phyloP scores from a whole-genome alignment of 2,888 invertebrate species.

The Lepetodrilus schrolli region DNA sequence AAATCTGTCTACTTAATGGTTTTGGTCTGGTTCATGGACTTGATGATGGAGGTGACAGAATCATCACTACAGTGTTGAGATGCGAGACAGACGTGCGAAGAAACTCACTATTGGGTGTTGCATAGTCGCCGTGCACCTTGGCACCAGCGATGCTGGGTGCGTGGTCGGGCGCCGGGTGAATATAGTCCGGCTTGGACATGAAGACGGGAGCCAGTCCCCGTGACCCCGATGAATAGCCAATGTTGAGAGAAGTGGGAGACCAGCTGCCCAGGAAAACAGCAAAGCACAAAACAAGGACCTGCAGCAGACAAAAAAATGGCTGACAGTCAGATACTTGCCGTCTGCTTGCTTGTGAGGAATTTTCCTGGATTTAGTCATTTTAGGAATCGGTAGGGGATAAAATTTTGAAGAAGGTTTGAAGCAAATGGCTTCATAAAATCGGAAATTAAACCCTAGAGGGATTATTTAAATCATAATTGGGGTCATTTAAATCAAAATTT shows the following conservation, averaged over 20 bases:
- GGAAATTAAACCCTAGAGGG: no score
- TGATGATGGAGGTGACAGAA: no score
- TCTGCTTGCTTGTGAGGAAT: slow-evolving; percentile 7
- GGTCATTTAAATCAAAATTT: no score
- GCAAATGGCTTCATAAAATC: no score
- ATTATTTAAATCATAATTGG: no score
- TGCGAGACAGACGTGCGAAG: not conserved
- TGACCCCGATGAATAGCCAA: slow-evolving; percentile 61
- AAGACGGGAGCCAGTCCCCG: slow-evolving; percentile 36
- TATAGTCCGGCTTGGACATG: slow-evolving; percentile 54
- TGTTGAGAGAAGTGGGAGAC: slow-evolving; percentile 70
- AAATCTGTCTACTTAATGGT: no score
- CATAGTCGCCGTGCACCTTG: slow-evolving; percentile 55
- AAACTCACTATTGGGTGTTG: slow-evolving; percentile 69
- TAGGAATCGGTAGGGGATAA: no score
- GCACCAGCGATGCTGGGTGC: slow-evolving; percentile 60
- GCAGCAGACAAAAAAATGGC: slow-evolving; percentile 34
- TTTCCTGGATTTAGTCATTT: no score
- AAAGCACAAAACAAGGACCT: slow-evolving; percentile 72
- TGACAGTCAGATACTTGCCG: slow-evolving; percentile 11
- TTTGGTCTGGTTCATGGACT: no score
- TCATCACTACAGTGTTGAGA: not conserved
- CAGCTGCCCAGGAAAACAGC: slow-evolving; percentile 74
- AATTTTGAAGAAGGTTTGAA: not conserved
- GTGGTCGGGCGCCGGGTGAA: slow-evolving; percentile 57